Base-by-base conservation (phyloP, 2,888 invertebrate species). In the Epinotia brunnichana region DNA sequence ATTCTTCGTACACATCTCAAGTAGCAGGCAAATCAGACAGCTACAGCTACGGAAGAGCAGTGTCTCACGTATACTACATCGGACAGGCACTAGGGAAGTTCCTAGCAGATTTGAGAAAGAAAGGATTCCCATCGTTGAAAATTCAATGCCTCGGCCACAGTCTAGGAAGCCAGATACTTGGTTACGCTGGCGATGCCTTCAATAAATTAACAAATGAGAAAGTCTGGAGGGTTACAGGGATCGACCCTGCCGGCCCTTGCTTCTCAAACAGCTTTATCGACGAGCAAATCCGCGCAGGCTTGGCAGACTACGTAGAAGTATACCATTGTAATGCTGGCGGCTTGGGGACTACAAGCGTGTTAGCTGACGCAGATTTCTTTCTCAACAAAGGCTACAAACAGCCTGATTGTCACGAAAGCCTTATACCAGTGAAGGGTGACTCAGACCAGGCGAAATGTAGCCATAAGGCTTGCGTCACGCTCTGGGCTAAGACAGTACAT, bases 311-410 rank as follows among this genome's bases (percentile, higher is more conserved):
- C 78, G 95, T 95, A 0, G 95, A 95, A 82, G 92, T 94, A 0
- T 92, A 95, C 75, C 95, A 95, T 80, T 95, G 95, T 9, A 94
- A 94, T 75, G 93, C 93, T 56, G 95, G 94, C 3, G 91, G 90
- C 0, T 82, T 94, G 13, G 94, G 94, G 1, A 92, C 94, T 0
- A 92, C 89, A 1, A 85, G 90, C 39, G 91, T 94, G 0, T 78
- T 94, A 21, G 95, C 94, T 29, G 94, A 94, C 74, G 89, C 90
- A 0, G 95, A 95, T 78, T 94, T 95, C 83, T 94, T 92, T 78
- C 92, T 95, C 11, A 94, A 95, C 76, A 93, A 94, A 10, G 95
- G 95, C 0, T 83, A 82, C 53, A 87, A 90, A 11, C 95, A 95
- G 78, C 95, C 95, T 0, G 89, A 93, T 44, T 95, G 95, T 73